phyloP scores from a whole-genome alignment of 2,113 vertebrate genomes.

The Saguinus midas region DNA sequence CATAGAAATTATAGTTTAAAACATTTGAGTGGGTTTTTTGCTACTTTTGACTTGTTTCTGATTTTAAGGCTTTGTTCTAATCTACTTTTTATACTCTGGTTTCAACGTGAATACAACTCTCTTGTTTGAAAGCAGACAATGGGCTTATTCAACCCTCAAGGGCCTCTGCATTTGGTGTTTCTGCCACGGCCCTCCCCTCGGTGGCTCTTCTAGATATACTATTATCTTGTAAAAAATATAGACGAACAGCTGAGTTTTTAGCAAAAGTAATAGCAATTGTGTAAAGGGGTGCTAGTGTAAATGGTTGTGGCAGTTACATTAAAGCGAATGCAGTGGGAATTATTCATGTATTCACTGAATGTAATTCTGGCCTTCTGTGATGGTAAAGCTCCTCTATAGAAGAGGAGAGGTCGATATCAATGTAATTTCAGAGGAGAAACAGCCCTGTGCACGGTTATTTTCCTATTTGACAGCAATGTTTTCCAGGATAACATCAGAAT shows the following conservation, averaged over 20 bases:
- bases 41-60: slow-evolving; percentile 45
- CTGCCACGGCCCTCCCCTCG: not conserved
- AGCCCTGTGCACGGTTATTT: not conserved
- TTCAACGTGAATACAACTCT: slow-evolving; percentile 52
- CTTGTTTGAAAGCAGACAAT: slow-evolving; percentile 61
- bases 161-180: not conserved
- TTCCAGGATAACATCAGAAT: not conserved
- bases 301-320: not conserved
- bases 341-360: not conserved
- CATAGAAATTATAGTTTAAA: slow-evolving; percentile 7
- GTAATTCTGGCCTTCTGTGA: not conserved
- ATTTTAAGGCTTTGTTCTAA: slow-evolving; percentile 40
- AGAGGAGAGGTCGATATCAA: not conserved
- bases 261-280: not conserved
- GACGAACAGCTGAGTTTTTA: slow-evolving; percentile 26
- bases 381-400: not conserved
- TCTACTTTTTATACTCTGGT: slow-evolving; percentile 40
- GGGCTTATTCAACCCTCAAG: slow-evolving; percentile 56
- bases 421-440: not conserved
- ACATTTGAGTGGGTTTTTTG: slow-evolving; percentile 40
- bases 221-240: slow-evolving; percentile 60
- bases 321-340: not conserved
- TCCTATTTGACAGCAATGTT: not conserved
- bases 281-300: not conserved
- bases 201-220: slow-evolving; percentile 47